Evolutionary conservation across 92 coral and sea anemone species (phyloP).

Genomic region (Montipora capitata): DNA sequence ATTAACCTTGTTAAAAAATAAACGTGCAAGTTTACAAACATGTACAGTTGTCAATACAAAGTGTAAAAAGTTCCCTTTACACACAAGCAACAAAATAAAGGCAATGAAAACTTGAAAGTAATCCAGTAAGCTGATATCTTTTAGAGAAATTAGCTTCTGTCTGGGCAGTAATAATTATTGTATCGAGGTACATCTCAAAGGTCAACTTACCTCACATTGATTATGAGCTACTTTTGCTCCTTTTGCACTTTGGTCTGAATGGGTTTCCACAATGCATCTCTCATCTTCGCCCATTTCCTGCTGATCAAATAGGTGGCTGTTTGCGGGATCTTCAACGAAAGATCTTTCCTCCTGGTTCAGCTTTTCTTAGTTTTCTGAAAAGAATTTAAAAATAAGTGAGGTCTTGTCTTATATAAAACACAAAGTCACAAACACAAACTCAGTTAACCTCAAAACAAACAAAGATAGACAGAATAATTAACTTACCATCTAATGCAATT

Average conservation of each 20-base stretch:
- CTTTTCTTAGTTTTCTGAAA: constrained; percentile 1
- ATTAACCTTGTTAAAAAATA: too few species aligned
- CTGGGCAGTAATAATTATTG: background rate
- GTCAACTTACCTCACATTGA: constrained; percentile 13
- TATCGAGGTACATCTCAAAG: background rate
- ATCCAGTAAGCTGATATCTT: too few species aligned
- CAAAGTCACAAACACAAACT: background rate
- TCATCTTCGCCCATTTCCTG: constrained; percentile 5
- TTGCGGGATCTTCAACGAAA: constrained; percentile 4
- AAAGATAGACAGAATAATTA: background rate
- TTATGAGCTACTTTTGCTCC: background rate
- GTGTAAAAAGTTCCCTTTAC: too few species aligned
- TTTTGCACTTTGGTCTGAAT: constrained; percentile 10
- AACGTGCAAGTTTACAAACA: too few species aligned
- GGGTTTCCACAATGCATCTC: background rate
- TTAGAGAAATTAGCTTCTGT: too few species aligned
- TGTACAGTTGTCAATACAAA: too few species aligned
- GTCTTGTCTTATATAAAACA: background rate
- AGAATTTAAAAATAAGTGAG: background rate
- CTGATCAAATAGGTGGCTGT: background rate
- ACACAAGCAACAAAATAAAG: too few species aligned
- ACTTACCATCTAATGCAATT: constrained; percentile 30
- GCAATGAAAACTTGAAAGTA: too few species aligned
- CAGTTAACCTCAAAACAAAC: constrained; percentile 1
- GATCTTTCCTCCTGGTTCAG: constrained; percentile 5